A percentile compares a stretch with the other conserved stretches of the same genome.
phyloP scores from a whole-genome alignment of 2,888 invertebrate genomes.

The Apamea sordens region DNA sequence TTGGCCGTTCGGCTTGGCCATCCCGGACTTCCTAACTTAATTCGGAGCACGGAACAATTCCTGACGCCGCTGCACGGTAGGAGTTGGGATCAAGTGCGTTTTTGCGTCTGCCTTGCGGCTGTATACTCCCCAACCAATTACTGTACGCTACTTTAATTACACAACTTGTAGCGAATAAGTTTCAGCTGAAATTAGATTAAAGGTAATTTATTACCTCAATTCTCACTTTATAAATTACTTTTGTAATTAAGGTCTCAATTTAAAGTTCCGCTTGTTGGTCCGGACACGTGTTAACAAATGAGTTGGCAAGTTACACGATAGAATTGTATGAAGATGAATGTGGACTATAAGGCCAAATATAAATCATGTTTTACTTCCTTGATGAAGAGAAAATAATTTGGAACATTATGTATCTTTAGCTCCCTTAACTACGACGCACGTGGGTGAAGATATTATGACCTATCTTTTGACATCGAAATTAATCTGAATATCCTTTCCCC shows the following conservation, averaged over 20 bases:
- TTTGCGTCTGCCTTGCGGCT: conserved; percentile 69
- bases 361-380: background rate
- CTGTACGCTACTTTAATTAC: conserved; percentile 76
- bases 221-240: conserved; percentile 70
- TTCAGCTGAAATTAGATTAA: conserved; percentile 69
- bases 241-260: conserved; percentile 68
- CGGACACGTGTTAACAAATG: conserved; percentile 58
- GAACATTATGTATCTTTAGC: background rate
- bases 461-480: background rate
- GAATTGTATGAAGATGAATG: conserved; percentile 19
- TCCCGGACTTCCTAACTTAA: conserved; percentile 56
- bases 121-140: conserved; percentile 76
- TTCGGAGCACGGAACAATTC: conserved; percentile 51
- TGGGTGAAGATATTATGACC: background rate
- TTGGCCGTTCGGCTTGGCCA: conserved; percentile 26
- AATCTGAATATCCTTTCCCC: no score
- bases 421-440: background rate
- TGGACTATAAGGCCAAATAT: background rate
- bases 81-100: conserved; percentile 68
- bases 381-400: background rate
- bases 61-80: conserved; percentile 50
- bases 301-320: conserved; percentile 36
- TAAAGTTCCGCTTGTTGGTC: conserved; percentile 54
- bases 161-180: conserved; percentile 73
- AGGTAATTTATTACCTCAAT: conserved; percentile 73